Percentiles rank a stretch among this genome's conserved stretches.
These are phyloP conservation scores for Hermaeophaga mercurialis DNA, from an alignment of 2,888 invertebrate species.

Conservation along the genomic window DNA sequence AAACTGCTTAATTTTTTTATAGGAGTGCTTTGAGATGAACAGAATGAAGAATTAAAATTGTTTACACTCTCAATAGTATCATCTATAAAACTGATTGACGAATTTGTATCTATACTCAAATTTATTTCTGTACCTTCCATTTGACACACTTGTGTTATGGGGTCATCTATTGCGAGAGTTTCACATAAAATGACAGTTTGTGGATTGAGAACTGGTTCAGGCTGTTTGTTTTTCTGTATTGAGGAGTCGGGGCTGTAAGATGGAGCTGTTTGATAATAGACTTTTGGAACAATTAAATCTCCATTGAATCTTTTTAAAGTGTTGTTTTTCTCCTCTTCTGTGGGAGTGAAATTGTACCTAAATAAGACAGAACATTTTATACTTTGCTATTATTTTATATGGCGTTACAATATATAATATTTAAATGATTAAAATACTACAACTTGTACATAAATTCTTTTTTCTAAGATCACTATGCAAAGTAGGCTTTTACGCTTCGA, in stretches of 20 bases:
- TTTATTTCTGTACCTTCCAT: constrained; percentile 33
- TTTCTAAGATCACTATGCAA: no score
- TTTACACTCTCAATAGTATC: constrained; percentile 21
- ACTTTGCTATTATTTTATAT: no score
- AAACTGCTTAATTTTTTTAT: constrained; percentile 32
- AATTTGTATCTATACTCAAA: constrained; percentile 35
- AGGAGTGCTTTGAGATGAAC: constrained; percentile 26
- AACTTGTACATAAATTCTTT: no score
- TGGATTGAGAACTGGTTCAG: constrained; percentile 65
- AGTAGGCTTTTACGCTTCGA: no score
- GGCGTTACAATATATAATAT: not conserved
- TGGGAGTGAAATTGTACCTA: constrained; percentile 77
- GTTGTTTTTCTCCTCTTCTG: constrained; percentile 71
- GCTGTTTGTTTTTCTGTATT: constrained; percentile 29
- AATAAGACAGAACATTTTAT: no score
- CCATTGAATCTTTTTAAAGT: constrained; percentile 68
- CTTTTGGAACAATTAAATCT: constrained; percentile 73
- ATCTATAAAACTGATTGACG: constrained; percentile 33
- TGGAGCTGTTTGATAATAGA: constrained; percentile 79
- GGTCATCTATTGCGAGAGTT: constrained; percentile 79
- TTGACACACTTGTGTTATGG: constrained; percentile 57
- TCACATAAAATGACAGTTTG: constrained; percentile 74
- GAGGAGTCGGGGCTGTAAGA: constrained; percentile 61
- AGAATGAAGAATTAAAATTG: constrained; percentile 23
- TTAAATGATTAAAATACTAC: not conserved